Evolutionary conservation across 2,888 invertebrate genomes (phyloP), one percentile per base, ranked within the genome.

Genomic region (Siphonodentalium dalli): DNA sequence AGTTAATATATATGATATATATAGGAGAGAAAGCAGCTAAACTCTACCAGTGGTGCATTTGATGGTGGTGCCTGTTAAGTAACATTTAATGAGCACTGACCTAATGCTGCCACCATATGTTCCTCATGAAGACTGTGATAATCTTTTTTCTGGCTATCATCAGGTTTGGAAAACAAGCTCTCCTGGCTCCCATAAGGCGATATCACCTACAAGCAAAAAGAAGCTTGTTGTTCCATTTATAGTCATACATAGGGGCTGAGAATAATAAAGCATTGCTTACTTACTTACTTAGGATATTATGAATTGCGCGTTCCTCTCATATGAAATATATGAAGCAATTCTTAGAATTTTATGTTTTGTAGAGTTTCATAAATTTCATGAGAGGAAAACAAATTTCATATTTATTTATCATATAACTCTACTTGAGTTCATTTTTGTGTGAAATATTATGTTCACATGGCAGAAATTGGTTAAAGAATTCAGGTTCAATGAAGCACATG

Each of bases 111-210:
- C 50, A 73, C 71, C 68, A 72, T 68, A 21, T 68, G 64, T 33
- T 72, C 74, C 27, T 74, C 73, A 56, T 70, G 68, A 45, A 73
- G 50, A 61, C 69, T 71, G 34, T 64, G 66, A 20, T 62, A 61
- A 13, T 72, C 70, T 20, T 66, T 58, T 47, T 63, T 67, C 63
- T 64, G 65, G n/a, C 66, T 64, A 28, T 62, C 60, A 23, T 66
- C 67, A 28, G 63, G 65, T 46, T 64, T 67, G 26, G 66, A 58
- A 13, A 76, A 76, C 45, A 81, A 61, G 53, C 78, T 79, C 45
- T 80, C 80, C 38, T 74, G 75, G 54, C 81, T 81, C 13, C 80
- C 81, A 62, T 75, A 77, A 26, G 79, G 76, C 26, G 81, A 80
- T 47, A 74, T 73, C n/a, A 72, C 69, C 80, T 79, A 55, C 15